Conservation (phyloP, 1,140 invertebrate species). For the Samia ricini region DNA sequence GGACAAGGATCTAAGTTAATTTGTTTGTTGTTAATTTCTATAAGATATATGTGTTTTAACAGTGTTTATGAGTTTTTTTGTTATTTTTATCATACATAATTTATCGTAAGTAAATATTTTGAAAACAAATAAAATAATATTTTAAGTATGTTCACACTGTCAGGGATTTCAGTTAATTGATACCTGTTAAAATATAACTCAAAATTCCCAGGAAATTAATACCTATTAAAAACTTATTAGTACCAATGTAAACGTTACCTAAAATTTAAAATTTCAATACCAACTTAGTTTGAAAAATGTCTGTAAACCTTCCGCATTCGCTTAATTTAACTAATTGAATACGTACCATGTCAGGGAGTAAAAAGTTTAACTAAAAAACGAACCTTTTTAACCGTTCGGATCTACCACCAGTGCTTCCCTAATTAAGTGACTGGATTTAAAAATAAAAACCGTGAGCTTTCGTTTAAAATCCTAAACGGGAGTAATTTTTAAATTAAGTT, state of each 20-base stretch:
- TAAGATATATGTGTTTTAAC: too few relatives aligned
- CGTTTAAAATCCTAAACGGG: slow-evolving; percentile 9
- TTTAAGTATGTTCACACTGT: too few relatives aligned
- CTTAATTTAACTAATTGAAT: slow-evolving; percentile 27
- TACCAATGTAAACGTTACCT: not conserved
- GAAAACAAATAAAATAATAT: too few relatives aligned
- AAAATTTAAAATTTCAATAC: not conserved
- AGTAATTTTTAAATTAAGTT: not conserved
- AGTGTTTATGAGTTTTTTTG: too few relatives aligned
- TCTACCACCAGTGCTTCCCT: slow-evolving; percentile 8
- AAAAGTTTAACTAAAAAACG: slow-evolving; percentile 22
- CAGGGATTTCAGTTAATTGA: too few relatives aligned
- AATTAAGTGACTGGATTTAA: slow-evolving; percentile 16
- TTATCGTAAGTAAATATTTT: too few relatives aligned
- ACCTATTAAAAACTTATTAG: too few relatives aligned
- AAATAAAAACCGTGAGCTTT: slow-evolving; percentile 1
- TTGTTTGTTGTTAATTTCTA: too few relatives aligned
- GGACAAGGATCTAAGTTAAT: too few relatives aligned
- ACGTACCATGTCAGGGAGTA: slow-evolving; percentile 9
- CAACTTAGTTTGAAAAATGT: not conserved
- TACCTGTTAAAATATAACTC: too few relatives aligned
- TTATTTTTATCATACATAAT: too few relatives aligned
- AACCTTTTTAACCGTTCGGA: slow-evolving; percentile 7
- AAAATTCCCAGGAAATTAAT: too few relatives aligned
- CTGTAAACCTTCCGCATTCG: not conserved